Evolutionary conservation across 1,140 invertebrate species (phyloP), one percentile per base, ranked within the genome.

Genomic region (Bombus cullumanus): DNA sequence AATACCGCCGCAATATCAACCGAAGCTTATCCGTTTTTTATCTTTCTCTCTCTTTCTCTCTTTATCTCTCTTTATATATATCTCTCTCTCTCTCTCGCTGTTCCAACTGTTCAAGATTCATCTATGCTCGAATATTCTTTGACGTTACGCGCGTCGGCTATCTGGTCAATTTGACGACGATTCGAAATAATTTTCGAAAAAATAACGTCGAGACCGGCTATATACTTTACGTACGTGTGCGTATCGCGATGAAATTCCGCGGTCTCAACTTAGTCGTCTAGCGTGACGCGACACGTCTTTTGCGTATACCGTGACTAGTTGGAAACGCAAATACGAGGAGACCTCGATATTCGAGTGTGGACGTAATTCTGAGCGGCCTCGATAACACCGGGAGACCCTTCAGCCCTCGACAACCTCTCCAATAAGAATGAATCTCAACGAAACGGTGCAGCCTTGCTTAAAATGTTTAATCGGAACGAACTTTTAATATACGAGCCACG

Each of bases 301-400:
- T 72, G 31, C 47, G 71, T 47, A 18, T 22, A 34, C 8, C 47
- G 53, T 47, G 28, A 25, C 68, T 72, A 41, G 34, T 53, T 71
- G 59, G 3, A 57, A 64, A 43, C 57, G 53, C 74, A 34, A 47
- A 47, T 39, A 28, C 28, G 57, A 81, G 68, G 31, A 74, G 82
- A 59, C 39, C 47, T 68, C n/a, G 37, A 68, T 88, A 69, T 53
- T 83, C 85, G 53, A 86, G 31, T 34, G 47, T 59, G 62, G 62
- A 66, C 85, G 66, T 64, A 78, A 81, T 81, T 83, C 81, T 76
- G 86, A 82, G 74, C 79, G 80, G 28, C n/a, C 72, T 88, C 62
- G 73, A 83, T 68, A 37, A 31, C 69, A 74, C 34, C 74, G 39
- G 12, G 69, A 87, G 31, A 74, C 31, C 82, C 71, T 84, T 81